Evolutionary conservation across 2,888 invertebrate genomes (phyloP), one percentile per base, ranked within the genome.

Genomic region (Platynereis dumerilii): DNA sequence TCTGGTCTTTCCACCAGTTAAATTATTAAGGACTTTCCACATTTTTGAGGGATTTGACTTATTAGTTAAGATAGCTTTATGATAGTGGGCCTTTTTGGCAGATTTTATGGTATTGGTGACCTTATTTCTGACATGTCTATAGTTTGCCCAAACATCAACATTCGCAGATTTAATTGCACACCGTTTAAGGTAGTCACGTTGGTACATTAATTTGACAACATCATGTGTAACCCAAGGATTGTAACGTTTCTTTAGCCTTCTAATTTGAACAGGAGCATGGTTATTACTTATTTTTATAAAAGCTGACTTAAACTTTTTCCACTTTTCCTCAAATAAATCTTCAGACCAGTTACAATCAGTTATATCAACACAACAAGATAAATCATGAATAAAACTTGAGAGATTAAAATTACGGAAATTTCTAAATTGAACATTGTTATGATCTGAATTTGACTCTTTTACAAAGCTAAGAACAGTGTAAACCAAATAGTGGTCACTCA

Each of bases 121-220:
- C 48, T 48, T n/a, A n/a, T 48, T 48, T 48, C 48, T n/a, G 20
- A 48, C n/a, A n/a, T 20, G n/a, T 48, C 48, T 48, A 48, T 48
- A 48, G 7, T 48, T n/a, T 12, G n/a, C 17, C 48, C 22, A n/a
- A 10, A 48, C 3, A n/a, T 48, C 48, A 48, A 3, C 22, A 48
- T 48, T 22, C 5, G 20, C 7, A 20, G 48, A 20, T 7, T 20
- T 5, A n/a, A 20, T n/a, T 12, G 48, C 48, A 10, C 17, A 10
- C 17, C 22, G 3, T 22, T 20, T 48, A 5, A 22, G n/a, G 22
- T 48, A 48, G n/a, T 48, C 48, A n/a, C 48, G n/a, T 12, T 48
- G n/a, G 48, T 48, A 48, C 48, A 48, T 48, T n/a, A 48, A 48
- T 48, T 48, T 48, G 22, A 48, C 48, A 20, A 48, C 17, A 48